phyloP scores from a whole-genome alignment of 2,888 invertebrate genomes.

The Pseudanteris insignis region DNA sequence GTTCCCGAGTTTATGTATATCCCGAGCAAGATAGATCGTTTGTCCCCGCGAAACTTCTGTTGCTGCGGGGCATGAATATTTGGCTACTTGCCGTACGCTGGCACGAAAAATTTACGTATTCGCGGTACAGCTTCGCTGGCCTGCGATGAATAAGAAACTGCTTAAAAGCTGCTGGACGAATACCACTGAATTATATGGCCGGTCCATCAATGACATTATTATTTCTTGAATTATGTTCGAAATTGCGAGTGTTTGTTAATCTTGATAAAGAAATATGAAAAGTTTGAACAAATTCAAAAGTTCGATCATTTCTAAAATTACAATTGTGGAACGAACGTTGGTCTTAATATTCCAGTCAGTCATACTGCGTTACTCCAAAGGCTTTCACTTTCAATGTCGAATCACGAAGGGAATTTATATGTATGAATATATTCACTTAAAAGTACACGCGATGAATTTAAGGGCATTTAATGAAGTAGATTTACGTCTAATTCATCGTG shows the following conservation, averaged over 20 bases:
- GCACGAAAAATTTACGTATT: constrained; percentile 47
- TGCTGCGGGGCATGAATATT: constrained; percentile 54
- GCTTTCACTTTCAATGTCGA: constrained; percentile 8
- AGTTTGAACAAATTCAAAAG: no score
- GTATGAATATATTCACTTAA: constrained; percentile 8
- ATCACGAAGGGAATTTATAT: constrained; percentile 3
- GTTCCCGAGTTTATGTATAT: constrained; percentile 19
- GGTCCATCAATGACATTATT: no score
- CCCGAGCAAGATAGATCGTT: constrained; percentile 14
- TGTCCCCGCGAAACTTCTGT: constrained; percentile 24
- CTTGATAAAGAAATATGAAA: no score
- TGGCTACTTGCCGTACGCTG: constrained; percentile 53
- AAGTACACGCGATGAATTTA: background rate
- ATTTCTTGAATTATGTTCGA: no score
- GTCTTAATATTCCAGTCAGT: constrained; percentile 18
- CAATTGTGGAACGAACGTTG: no score
- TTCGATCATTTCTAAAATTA: no score
- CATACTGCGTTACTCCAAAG: constrained; percentile 8
- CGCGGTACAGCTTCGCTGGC: constrained; percentile 35
- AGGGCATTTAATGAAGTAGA: no score
- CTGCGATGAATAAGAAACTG: constrained; percentile 31
- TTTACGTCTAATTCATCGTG: no score
- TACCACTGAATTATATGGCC: constrained; percentile 46
- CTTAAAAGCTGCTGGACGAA: constrained; percentile 17
- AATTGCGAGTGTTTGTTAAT: no score